Evolutionary conservation across 2,888 invertebrate species (phyloP).

Genomic region (Pedicia rivosa): DNA sequence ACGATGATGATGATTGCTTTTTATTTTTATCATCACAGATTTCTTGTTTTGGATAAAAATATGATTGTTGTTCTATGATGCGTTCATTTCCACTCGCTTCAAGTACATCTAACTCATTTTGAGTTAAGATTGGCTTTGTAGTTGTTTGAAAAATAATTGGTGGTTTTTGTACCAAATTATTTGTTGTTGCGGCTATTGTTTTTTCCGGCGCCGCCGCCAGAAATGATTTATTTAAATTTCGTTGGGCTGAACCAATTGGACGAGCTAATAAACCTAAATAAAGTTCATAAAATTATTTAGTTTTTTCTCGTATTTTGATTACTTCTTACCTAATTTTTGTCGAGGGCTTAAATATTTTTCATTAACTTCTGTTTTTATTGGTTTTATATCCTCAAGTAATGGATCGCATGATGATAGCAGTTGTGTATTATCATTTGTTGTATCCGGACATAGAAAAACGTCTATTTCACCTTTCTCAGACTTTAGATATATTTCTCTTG

Average conservation of each 20-base stretch:
- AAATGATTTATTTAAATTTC: slow-evolving; percentile 30
- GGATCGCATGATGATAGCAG: slow-evolving; percentile 36
- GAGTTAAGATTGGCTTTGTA: slow-evolving; percentile 21
- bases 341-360: slow-evolving; percentile 32
- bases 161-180: no score
- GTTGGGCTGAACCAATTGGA: slow-evolving; percentile 28
- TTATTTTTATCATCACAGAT: slow-evolving; percentile 6
- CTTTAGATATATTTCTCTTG: slow-evolving; percentile 74
- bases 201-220: slow-evolving; percentile 20
- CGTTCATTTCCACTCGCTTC: no score
- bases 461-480: slow-evolving; percentile 84
- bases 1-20: slow-evolving; percentile 4
- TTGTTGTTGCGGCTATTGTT: no score
- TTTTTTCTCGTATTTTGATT: no score
- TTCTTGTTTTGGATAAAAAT: no score
- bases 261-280: slow-evolving; percentile 15
- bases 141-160: slow-evolving; percentile 19
- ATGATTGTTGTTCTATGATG: no score
- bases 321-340: slow-evolving; percentile 12
- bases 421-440: slow-evolving; percentile 32
- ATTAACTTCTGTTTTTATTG: slow-evolving; percentile 35
- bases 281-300: not conserved
- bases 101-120: slow-evolving; percentile 12
- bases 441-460: slow-evolving; percentile 87
- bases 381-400: slow-evolving; percentile 44